Conservation (phyloP, 2,888 invertebrate species). For the Cryptophagus acutangulus region DNA sequence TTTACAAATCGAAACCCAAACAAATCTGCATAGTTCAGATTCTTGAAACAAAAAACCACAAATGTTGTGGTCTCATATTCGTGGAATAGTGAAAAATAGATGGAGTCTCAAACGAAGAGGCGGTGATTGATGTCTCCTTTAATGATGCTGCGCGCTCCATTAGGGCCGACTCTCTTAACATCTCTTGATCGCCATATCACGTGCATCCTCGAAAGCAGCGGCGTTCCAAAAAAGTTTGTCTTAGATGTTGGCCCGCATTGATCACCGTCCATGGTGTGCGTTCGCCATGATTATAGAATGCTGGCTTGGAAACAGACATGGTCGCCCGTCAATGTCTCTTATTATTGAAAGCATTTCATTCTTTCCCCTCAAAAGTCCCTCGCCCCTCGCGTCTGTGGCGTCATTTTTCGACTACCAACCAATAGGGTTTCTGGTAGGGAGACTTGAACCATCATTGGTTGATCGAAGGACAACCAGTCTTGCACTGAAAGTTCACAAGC, state of each 20-base stretch:
- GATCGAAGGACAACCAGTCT: constrained; percentile 43
- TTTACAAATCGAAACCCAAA: too few species aligned
- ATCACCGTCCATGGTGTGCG: neutral
- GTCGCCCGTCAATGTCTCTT: constrained; percentile 36
- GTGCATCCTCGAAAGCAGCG: too few species aligned
- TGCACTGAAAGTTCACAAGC: constrained; percentile 26
- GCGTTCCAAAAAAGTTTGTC: neutral
- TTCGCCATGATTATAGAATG: constrained; percentile 25
- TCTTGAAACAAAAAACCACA: too few species aligned
- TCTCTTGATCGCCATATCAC: constrained; percentile 5
- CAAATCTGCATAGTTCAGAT: neutral
- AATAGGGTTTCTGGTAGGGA: constrained; percentile 40
- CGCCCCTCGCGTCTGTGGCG: constrained; percentile 18
- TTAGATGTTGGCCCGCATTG: neutral
- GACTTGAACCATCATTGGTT: constrained; percentile 36
- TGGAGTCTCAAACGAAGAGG: too few species aligned
- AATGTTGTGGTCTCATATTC: too few species aligned
- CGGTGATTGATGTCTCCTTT: constrained; percentile 26
- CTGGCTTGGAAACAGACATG: constrained; percentile 40
- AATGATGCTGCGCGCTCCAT: constrained; percentile 21
- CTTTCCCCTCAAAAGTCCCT: neutral
- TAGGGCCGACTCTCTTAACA: neutral
- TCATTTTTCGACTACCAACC: constrained; percentile 39
- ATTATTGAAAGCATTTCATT: constrained; percentile 2
- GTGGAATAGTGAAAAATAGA: too few species aligned